Conservation (phyloP, 2,888 invertebrate genomes). For the Aromia moschata region DNA sequence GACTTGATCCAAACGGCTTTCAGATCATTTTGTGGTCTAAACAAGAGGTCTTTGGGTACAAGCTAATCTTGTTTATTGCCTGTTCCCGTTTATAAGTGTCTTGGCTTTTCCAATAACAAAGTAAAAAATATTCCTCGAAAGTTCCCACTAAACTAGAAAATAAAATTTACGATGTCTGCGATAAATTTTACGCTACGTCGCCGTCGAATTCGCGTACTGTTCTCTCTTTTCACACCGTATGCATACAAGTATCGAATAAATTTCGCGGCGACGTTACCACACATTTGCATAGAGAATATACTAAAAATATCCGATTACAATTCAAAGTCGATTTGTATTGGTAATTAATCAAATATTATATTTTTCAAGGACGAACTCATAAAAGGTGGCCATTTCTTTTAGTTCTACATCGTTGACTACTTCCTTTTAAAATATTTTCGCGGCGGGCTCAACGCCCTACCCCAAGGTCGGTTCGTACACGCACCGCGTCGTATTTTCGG, state of each 20-base stretch:
- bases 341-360: slow-evolving; percentile 2
- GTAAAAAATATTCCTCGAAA: too few species aligned
- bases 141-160: too few species aligned
- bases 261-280: neutral
- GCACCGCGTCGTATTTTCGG: neutral
- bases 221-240: slow-evolving; percentile 16
- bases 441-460: neutral
- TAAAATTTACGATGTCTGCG: too few species aligned
- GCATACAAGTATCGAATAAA: neutral
- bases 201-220: neutral
- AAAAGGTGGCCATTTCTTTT: slow-evolving; percentile 2
- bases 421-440: slow-evolving; percentile 1
- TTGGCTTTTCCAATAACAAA: too few species aligned
- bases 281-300: neutral
- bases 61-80: too few species aligned
- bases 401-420: slow-evolving; percentile 2
- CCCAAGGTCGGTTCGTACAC: neutral
- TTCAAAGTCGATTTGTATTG: neutral
- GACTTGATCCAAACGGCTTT: too few species aligned
- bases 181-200: too few species aligned
- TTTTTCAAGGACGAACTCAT: slow-evolving; percentile 2
- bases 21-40: too few species aligned
- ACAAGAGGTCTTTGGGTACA: too few species aligned
- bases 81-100: too few species aligned
- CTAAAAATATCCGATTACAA: slow-evolving; percentile 2